phyloP scores from a whole-genome alignment of 2,888 invertebrate genomes.

The Cordylochernes scorpioides region DNA sequence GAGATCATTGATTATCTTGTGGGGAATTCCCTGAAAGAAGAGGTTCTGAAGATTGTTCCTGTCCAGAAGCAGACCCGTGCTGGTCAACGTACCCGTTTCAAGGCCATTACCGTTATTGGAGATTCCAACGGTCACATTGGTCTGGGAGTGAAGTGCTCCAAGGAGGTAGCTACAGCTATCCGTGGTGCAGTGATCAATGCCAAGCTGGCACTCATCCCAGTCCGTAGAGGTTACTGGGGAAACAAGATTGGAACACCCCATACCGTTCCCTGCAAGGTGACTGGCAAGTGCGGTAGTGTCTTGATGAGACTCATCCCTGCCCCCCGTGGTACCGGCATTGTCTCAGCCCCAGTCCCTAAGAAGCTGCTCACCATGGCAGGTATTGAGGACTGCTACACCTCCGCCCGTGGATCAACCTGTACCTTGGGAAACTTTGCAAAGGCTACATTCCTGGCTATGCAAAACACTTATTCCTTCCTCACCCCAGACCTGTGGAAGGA shows the following conservation, averaged over 20 bases:
- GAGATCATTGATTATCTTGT: conserved; percentile 97
- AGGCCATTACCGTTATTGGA: conserved; percentile 66
- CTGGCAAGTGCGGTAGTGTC: conserved; percentile 96
- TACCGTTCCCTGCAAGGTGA: conserved; percentile 99
- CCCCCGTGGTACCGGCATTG: conserved; percentile 97
- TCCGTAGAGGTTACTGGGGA: conserved; percentile 97
- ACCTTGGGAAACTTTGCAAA: conserved; percentile 90
- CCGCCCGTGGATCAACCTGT: conserved; percentile 83
- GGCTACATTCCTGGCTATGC: no score
- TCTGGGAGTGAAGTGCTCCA: no score
- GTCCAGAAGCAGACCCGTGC: no score
- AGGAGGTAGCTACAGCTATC: no score
- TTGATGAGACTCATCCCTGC: conserved; percentile 92
- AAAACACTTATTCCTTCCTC: no score
- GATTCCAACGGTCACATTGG: conserved; percentile 97
- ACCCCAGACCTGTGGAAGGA: no score
- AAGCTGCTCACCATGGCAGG: no score
- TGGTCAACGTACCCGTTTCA: conserved; percentile 97
- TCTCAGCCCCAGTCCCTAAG: conserved; percentile 95
- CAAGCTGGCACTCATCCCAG: conserved; percentile 89
- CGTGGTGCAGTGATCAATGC: conserved; percentile 94
- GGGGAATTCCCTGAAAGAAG: conserved; percentile 71
- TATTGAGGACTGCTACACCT: no score
- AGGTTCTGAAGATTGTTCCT: conserved; percentile 98
- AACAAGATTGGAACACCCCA: conserved; percentile 99